Evolutionary conservation across 2,888 invertebrate genomes (phyloP).

Genomic region (Limnephilus lunatus): DNA sequence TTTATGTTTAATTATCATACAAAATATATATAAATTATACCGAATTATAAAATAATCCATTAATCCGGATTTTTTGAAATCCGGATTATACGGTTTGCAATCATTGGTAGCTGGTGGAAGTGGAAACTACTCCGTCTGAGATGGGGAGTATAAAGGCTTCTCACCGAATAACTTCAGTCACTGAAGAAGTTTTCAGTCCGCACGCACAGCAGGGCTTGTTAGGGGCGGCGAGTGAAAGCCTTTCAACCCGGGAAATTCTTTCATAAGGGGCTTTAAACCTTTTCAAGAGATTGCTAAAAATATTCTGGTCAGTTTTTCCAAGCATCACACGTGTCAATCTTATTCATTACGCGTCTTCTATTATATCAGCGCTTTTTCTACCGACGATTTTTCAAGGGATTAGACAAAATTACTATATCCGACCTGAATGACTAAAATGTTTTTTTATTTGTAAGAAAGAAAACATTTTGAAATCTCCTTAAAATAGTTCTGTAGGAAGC

Average conservation of each 20-base stretch:
- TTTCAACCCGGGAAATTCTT: slow-evolving; percentile 32
- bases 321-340: slow-evolving; percentile 21
- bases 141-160: slow-evolving; percentile 36
- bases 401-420: not conserved
- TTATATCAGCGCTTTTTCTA: not conserved
- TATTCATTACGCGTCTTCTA: not conserved
- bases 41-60: too few species aligned
- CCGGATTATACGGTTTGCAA: too few species aligned
- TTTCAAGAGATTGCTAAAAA: not conserved
- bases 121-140: not conserved
- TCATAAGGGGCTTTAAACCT: slow-evolving; percentile 31
- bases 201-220: slow-evolving; percentile 47
- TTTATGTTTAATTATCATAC: too few species aligned
- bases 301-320: slow-evolving; percentile 16
- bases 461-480: too few species aligned
- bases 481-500: too few species aligned
- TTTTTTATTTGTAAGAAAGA: not conserved
- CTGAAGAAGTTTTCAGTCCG: slow-evolving; percentile 51
- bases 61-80: too few species aligned
- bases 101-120: not conserved
- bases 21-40: too few species aligned
- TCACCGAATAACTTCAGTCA: slow-evolving; percentile 46
- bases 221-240: slow-evolving; percentile 38
- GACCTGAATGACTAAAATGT: not conserved
- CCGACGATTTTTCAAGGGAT: not conserved